phyloP scores from a whole-genome alignment of 2,888 invertebrate species.

The Deilephila porcellus region DNA sequence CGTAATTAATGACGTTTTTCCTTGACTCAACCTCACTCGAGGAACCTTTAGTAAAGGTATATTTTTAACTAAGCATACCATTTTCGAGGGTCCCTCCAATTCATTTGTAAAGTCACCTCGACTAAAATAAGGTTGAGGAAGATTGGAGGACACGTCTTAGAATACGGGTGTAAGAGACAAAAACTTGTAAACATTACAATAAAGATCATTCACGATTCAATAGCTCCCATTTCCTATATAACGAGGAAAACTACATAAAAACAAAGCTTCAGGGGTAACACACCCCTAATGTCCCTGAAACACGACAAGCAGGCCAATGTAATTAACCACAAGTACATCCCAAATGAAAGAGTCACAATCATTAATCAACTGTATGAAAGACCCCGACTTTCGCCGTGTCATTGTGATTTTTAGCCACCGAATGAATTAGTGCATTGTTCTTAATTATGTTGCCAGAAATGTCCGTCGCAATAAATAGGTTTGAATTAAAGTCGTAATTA shows the following conservation, averaged over 20 bases:
- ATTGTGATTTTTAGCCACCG: conserved; percentile 30
- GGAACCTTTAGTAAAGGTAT: too few species aligned
- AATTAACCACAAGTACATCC: conserved; percentile 23
- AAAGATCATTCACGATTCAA: background rate
- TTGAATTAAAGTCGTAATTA: background rate
- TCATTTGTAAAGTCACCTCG: too few species aligned
- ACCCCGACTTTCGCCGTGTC: conserved; percentile 32
- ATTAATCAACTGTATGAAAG: conserved; percentile 35
- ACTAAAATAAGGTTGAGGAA: too few species aligned
- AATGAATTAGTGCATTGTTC: conserved; percentile 30
- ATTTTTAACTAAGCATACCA: too few species aligned
- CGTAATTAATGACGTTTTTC: too few species aligned
- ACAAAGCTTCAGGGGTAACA: background rate
- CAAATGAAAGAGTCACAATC: conserved; percentile 28
- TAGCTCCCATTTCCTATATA: background rate
- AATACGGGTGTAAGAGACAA: too few species aligned
- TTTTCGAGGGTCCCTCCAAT: too few species aligned
- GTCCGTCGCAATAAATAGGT: background rate
- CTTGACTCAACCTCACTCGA: too few species aligned
- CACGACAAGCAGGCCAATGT: conserved; percentile 23
- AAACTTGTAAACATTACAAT: too few species aligned
- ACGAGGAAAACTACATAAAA: background rate
- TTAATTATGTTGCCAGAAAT: conserved; percentile 30
- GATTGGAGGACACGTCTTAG: too few species aligned
- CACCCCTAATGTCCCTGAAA: conserved; percentile 12